Conservation (phyloP, 2,888 invertebrate species). For the Saturnia japonica region DNA sequence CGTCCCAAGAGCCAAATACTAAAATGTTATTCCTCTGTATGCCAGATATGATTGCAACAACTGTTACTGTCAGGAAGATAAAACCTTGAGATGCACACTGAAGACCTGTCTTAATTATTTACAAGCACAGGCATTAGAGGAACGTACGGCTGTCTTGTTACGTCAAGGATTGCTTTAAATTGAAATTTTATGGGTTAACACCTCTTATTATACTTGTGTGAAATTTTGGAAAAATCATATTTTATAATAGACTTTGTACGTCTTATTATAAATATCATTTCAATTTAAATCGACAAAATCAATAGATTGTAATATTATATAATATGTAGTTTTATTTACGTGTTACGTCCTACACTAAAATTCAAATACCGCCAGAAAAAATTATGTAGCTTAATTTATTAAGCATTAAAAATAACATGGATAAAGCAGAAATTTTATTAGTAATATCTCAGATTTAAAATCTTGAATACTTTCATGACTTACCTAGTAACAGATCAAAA, state of each 20-base stretch:
- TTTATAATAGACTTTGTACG: background rate
- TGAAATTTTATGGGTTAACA: background rate
- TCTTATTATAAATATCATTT: background rate
- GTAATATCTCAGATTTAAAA: too few species aligned
- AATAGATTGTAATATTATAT: too few species aligned
- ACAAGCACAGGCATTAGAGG: conserved; percentile 41
- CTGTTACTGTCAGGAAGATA: conserved; percentile 61
- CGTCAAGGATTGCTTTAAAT: background rate
- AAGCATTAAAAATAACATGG: too few species aligned
- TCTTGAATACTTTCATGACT: background rate
- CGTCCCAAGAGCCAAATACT: background rate
- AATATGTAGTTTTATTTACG: too few species aligned
- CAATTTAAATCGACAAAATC: background rate
- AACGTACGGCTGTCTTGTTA: conserved; percentile 29
- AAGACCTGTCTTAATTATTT: conserved; percentile 60
- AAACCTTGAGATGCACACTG: conserved; percentile 56
- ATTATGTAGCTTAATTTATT: too few species aligned
- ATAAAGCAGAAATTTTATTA: too few species aligned
- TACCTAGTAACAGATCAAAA: background rate
- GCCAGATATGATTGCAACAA: conserved; percentile 62
- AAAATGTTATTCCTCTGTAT: background rate
- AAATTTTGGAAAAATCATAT: background rate
- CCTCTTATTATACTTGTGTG: background rate
- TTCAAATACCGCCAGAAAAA: too few species aligned
- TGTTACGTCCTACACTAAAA: too few species aligned